Evolutionary conservation across 2,888 invertebrate species (phyloP).

Genomic region (Luperina testacea): DNA sequence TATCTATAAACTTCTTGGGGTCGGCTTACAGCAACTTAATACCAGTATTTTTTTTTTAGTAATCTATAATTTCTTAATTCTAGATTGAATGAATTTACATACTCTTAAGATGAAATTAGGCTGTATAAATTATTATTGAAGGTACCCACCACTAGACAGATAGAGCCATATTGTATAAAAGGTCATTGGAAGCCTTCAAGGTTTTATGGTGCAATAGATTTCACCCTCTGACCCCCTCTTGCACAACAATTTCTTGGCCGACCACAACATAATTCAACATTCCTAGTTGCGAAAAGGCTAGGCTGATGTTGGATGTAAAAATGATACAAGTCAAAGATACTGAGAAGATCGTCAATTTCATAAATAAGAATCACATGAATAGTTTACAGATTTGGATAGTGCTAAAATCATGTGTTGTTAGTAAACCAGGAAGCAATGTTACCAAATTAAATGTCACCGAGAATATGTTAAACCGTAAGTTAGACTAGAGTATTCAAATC

Average conservation of each 20-base stretch:
- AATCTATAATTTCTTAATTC: not conserved
- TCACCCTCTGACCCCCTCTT: not conserved
- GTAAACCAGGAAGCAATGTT: constrained; percentile 3
- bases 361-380: not conserved
- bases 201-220: not conserved
- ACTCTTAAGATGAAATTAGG: not conserved
- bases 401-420: constrained; percentile 4
- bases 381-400: not conserved
- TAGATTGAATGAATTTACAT: not conserved
- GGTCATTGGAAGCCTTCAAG: not conserved
- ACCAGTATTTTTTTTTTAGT: too few species aligned
- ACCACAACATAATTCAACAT: not conserved
- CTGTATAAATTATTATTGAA: not conserved
- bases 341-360: not conserved
- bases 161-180: not conserved
- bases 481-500: not conserved
- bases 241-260: constrained; percentile 10
- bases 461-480: not conserved
- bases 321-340: not conserved
- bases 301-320: not conserved
- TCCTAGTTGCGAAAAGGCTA: not conserved
- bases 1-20: too few species aligned
- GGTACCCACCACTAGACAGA: not conserved
- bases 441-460: not conserved
- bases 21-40: too few species aligned